Evolutionary conservation across 2,113 vertebrate species (phyloP).

Genomic region (Aplodontia rufa): DNA sequence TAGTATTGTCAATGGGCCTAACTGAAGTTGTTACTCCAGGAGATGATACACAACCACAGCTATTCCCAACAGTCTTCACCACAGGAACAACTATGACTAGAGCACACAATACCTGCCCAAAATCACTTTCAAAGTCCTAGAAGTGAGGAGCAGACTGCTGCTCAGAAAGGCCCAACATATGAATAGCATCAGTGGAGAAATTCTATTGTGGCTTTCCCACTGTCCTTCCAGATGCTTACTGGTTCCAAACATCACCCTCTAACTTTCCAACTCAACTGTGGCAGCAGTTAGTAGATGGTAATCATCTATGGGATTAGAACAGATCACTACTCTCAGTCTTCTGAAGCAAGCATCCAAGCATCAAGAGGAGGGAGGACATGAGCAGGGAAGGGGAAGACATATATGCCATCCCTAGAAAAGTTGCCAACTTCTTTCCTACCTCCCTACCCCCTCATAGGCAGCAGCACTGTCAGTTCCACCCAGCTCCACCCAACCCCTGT

Average conservation of each 20-base stretch:
- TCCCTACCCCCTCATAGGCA: background rate
- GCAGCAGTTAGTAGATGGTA: conserved; percentile 55
- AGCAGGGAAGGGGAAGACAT: background rate
- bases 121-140: conserved; percentile 79
- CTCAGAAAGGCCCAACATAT: conserved; percentile 51
- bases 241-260: conserved; percentile 36
- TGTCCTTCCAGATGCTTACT: conserved; percentile 35
- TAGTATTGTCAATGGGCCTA: conserved; percentile 78
- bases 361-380: background rate
- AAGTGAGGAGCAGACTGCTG: conserved; percentile 73
- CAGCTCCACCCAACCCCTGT: background rate
- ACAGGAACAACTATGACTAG: conserved; percentile 70
- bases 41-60: conserved; percentile 79
- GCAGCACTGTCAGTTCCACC: background rate
- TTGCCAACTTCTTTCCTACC: background rate
- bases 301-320: conserved; percentile 44
- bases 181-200: conserved; percentile 39
- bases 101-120: conserved; percentile 75
- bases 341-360: background rate
- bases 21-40: conserved; percentile 77
- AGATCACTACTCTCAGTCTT: conserved; percentile 7
- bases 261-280: conserved; percentile 41
- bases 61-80: conserved; percentile 69
- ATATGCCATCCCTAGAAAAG: background rate
- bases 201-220: conserved; percentile 54